Evolutionary conservation across 2,113 vertebrate species (phyloP).

Genomic region (Apodemus sylvaticus): DNA sequence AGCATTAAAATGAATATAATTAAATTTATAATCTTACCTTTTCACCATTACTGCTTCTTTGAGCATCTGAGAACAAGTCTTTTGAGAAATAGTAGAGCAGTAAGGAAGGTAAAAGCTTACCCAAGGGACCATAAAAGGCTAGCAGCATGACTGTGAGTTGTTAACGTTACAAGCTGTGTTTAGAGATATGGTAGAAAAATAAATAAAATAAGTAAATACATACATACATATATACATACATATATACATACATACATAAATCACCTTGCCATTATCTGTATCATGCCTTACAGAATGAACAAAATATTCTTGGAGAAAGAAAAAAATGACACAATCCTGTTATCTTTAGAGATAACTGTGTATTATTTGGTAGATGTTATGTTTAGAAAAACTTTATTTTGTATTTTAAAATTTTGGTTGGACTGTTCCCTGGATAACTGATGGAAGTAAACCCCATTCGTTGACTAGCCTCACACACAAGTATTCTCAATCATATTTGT

Average conservation of each 20-base stretch:
- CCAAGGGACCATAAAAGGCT: fast-evolving
- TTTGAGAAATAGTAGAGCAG: neutral
- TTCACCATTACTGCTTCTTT: neutral
- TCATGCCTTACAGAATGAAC: fast-evolving
- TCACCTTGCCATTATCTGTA: neutral
- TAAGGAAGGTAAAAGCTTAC: neutral
- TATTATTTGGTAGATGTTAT: neutral
- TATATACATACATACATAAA: neutral
- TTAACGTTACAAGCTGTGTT: neutral
- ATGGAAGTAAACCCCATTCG: neutral
- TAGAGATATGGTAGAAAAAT: neutral
- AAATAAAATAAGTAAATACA: neutral
- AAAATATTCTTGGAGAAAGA: neutral
- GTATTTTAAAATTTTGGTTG: neutral
- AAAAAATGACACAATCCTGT: neutral
- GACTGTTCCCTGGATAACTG: neutral
- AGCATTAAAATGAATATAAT: neutral
- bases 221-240: neutral
- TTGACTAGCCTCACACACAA: neutral
- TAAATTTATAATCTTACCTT: neutral
- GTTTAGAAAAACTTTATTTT: neutral
- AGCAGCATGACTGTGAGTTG: neutral
- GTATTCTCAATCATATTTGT: neutral
- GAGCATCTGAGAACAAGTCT: neutral
- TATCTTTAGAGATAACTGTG: neutral